Evolutionary conservation across 2,113 vertebrate genomes (phyloP), one percentile per base, ranked within the genome.

Genomic region (Sylvietta virens): DNA sequence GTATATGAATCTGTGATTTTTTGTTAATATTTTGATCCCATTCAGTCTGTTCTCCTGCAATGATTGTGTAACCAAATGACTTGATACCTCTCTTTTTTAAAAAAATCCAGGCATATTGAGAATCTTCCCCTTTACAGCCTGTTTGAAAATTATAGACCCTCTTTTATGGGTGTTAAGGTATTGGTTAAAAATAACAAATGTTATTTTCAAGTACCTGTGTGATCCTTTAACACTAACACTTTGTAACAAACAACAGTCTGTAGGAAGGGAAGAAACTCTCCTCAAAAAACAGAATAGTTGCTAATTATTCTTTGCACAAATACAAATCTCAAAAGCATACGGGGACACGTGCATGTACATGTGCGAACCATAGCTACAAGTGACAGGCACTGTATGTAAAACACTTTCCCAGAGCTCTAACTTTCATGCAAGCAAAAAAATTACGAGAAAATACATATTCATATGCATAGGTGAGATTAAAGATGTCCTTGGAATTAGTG

Each of bases 301-400:
- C 15, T 31, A n/a, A 50, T 35, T 72, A 26, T 85, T 93, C 27
- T 90, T 88, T 70, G 24, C 18, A 39, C 10, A 28, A 15, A 30
- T 54, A 39, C 15, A 40, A 81, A 20, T 3, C 35, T 81, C 33
- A 31, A 23, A 92, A 93, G 7, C 13, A 20, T 40, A 44, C 4
- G 0, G 15, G 5, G 17, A 44, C 9, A 28, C 0, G 2, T 3
- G 1, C 18, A 47, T 0, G 0, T 26, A 18, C 8, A 3, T 12
- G 8, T 44, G 30, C 48, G 39, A 81, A 24, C 33, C 13, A n/a
- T 12, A 27, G 27, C 20, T 62, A 2, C 10, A 74, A 71, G 31
- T 62, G 73, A 58, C 40, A 81, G 78, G 15, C 8, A 18, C 12
- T 64, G 12, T 20, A 67, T 8, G 22, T 40, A 61, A 79, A 79